phyloP scores from a whole-genome alignment of 2,113 vertebrate genomes.

The Xiphophorus couchianus region DNA sequence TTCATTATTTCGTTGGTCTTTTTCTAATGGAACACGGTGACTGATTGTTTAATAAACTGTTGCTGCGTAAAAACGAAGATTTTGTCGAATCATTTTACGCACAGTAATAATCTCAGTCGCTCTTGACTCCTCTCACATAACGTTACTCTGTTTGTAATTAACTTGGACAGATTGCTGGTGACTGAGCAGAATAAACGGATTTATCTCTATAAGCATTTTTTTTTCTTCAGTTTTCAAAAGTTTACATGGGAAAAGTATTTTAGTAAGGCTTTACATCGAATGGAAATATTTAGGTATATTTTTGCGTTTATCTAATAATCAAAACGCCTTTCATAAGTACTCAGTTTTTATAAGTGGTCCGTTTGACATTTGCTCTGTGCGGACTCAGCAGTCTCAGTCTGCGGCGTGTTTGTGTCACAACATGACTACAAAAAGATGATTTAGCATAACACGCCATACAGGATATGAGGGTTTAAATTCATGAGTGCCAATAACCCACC shows the following conservation, averaged over 20 bases:
- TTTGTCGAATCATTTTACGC: background rate
- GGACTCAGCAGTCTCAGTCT: slow-evolving; percentile 15
- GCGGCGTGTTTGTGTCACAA: slow-evolving; percentile 32
- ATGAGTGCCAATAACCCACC: slow-evolving; percentile 19
- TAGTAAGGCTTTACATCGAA: background rate
- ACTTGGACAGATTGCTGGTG: too few species aligned
- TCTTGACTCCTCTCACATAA: background rate
- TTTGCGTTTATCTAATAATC: background rate
- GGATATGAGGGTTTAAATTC: slow-evolving; percentile 33
- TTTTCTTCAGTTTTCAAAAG: too few species aligned
- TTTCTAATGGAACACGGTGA: background rate
- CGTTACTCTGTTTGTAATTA: too few species aligned
- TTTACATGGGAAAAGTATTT: too few species aligned
- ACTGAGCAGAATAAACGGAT: too few species aligned
- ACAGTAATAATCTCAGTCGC: background rate
- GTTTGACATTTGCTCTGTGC: background rate
- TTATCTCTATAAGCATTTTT: too few species aligned
- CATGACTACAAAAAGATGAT: slow-evolving; percentile 1
- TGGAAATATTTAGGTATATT: background rate
- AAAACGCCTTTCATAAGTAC: background rate
- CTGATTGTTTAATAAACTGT: background rate
- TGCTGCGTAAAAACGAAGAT: background rate
- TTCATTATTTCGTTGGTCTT: too few species aligned
- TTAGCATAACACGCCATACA: background rate
- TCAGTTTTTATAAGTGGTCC: background rate